Evolutionary conservation across 1,140 invertebrate genomes (phyloP), one percentile per base, ranked within the genome.

Genomic region (Heliconius hermathena): DNA sequence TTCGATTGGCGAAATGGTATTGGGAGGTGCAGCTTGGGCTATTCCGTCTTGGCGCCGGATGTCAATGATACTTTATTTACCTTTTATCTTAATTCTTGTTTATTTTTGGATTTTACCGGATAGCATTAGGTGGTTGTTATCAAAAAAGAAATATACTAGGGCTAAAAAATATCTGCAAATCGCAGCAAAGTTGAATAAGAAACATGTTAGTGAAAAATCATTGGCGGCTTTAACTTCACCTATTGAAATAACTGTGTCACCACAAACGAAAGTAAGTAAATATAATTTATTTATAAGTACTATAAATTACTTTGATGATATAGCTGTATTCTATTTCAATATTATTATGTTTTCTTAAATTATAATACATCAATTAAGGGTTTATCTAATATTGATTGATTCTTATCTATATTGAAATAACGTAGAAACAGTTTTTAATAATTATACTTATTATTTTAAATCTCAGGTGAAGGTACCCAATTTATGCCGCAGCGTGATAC

Each of bases 31-130:
- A 38, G 60, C 75, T 46, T 70, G 57, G 57, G 20, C n/a, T 26
- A 46, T 76, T 13, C 60, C 46, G 22, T 70, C 54, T 8, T 76
- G 75, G 75, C 57, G 75, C 8, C 20, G 36, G 1, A 41, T 76
- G 36, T 46, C 36, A 26, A 70, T 76, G n/a, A 36, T 52, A 8
- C 60, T 76, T 16, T 76, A 78, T 41, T 18, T 33, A 8, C 76
- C 76, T 57, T 38, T 18, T 49, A 13, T 72, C 1, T 38, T 78
- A 16, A 33, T n/a, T 38, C 11, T 73, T 20, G 2, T 3, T 20
- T 77, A 71, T 26, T 73, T 57, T 36, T 60, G 71, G 33, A 78
- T 73, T 4, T 33, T 77, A 54, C n/a, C 71, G 8, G 71, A 73
- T 20, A 70, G 49, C 20, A 49, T 72, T 8, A 22, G 71, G 9